Evolutionary conservation across 2,888 invertebrate species (phyloP), one percentile per base, ranked within the genome.

Genomic region (Oscheius sp.): DNA sequence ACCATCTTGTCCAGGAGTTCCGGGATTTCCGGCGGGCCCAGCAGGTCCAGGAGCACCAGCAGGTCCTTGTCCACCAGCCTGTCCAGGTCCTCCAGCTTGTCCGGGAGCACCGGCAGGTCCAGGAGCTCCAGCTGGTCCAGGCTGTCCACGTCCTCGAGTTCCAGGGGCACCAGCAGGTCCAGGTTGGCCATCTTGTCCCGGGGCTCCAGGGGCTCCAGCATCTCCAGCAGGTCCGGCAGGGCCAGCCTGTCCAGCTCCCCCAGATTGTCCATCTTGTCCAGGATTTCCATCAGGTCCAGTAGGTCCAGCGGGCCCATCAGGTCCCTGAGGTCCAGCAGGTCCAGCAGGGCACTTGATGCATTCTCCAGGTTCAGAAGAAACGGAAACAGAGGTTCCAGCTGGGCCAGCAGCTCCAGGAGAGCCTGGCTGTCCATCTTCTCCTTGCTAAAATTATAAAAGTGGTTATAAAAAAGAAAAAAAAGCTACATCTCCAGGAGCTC

Each of bases 291-390:
- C 29, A 34, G 33, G 34, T 17, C 64, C 50, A 25, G 46, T 15
- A 20, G 64, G 70, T 64, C 72, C 76, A 57, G 71, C 67, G 33
- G 72, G 69, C 69, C 75, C 75, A 4, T 72, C 55, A 20, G 69
- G 48, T 61, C 75, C 75, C 6, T 55, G 65, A 0, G 45, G 46
- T 20, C 74, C 74, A n/a, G 74, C 46, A 25, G 61, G 45, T 20
- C 61, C 61, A 29, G 61, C 42, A 3, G 61, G 61, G 17, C 61
- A 61, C 37, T 23, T 61, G 61, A 61, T 78, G 63, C 78, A 61
- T 42, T 46, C 61, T 8, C n/a, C 12, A 1, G n/a, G 1, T n/a
- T 29, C 42, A n/a, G 15, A 20, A 17, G 17, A 17, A n/a, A 20
- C 27, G n/a, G 45, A 42, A 39, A 61, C 20, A 15, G 45, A 23